phyloP scores from a whole-genome alignment of 2,797 vertebrate genomes.

The Salarias fasciatus region DNA sequence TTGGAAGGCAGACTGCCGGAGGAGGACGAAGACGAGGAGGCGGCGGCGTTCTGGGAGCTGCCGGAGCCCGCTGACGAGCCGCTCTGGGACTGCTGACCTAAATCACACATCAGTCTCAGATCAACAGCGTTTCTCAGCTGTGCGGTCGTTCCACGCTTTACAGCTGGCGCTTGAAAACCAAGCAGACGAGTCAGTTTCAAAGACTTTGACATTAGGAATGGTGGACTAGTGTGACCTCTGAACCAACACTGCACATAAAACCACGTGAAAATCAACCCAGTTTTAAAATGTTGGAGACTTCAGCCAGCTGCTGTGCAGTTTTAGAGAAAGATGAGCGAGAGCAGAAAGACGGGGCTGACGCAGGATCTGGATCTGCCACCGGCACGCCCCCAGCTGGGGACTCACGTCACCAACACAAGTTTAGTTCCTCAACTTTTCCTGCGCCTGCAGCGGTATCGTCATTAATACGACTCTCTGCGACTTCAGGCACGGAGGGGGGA shows the following conservation, averaged over 20 bases:
- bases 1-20: conserved; percentile 90
- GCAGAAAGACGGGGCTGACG: conserved; percentile 26
- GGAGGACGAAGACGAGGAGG: conserved; percentile 68
- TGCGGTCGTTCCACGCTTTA: too few species aligned
- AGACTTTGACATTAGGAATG: too few species aligned
- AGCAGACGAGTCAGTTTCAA: too few species aligned
- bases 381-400: conserved; percentile 15
- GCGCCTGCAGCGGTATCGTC: conserved; percentile 12
- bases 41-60: conserved; percentile 83
- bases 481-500: not conserved
- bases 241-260: too few species aligned
- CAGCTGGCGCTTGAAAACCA: too few species aligned
- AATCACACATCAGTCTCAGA: conserved; percentile 58
- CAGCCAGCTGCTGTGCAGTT: too few species aligned
- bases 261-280: too few species aligned
- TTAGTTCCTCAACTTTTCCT: conserved; percentile 25
- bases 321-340: conserved; percentile 23
- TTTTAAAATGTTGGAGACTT: too few species aligned
- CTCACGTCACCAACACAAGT: conserved; percentile 25
- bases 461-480: conserved; percentile 16
- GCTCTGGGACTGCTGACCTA: conserved; percentile 90
- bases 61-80: conserved; percentile 76
- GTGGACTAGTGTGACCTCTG: too few species aligned
- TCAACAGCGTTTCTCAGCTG: too few species aligned
- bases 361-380: conserved; percentile 22